Conservation (phyloP, 1,140 invertebrate species). For the Bombus picipes region DNA sequence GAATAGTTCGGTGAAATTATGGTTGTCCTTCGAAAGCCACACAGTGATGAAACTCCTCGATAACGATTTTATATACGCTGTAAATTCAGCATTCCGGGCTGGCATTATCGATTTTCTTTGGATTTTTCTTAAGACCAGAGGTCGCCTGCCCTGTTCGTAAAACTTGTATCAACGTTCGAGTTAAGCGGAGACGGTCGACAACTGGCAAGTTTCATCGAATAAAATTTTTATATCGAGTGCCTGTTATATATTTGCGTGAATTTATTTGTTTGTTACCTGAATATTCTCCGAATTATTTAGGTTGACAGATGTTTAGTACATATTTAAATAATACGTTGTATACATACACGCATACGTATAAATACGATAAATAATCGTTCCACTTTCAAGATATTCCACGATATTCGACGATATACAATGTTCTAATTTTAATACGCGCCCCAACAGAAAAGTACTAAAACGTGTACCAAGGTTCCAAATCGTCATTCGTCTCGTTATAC, state of each 20-base stretch:
- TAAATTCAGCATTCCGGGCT: background rate
- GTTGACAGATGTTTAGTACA: too few species aligned
- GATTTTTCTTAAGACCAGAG: background rate
- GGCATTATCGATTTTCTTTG: background rate
- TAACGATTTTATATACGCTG: conserved; percentile 1
- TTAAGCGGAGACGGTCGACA: background rate
- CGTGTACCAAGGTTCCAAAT: too few species aligned
- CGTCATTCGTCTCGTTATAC: too few species aligned
- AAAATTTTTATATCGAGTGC: background rate
- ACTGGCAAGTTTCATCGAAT: background rate
- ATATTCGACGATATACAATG: too few species aligned
- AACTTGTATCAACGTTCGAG: background rate
- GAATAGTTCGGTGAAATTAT: background rate
- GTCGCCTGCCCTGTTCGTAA: background rate
- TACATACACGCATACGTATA: too few species aligned
- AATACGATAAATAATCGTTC: too few species aligned
- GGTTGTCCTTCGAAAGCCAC: background rate
- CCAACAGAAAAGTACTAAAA: too few species aligned
- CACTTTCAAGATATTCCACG: too few species aligned
- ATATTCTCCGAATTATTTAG: background rate
- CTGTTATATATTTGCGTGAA: too few species aligned
- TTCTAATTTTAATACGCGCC: too few species aligned
- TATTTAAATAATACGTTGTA: too few species aligned
- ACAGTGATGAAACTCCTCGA: background rate
- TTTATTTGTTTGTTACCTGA: too few species aligned